Percentiles rank a stretch among this genome's conserved stretches.
Evolutionary conservation across 2,797 vertebrate genomes (phyloP).

Genomic region (Poeciliopsis gracilis): DNA sequence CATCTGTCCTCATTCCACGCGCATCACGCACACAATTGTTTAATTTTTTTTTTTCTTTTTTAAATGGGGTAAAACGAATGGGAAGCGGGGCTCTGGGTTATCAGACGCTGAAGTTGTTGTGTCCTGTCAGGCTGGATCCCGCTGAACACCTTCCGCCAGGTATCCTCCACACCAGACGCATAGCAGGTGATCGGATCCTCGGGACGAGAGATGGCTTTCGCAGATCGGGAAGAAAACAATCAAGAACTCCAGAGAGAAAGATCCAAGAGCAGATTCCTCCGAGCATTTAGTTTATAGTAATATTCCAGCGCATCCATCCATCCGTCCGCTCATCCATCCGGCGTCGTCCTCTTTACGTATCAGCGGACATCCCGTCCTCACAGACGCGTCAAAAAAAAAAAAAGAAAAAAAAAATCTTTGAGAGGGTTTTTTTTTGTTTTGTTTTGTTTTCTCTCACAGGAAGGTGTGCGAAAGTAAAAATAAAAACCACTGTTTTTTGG

Average conservation of each 20-base stretch:
- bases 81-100: conserved; percentile 38
- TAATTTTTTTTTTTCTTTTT: too few relatives aligned
- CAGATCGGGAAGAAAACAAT: background rate
- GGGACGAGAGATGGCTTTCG: conserved; percentile 41
- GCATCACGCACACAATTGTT: conserved; percentile 84
- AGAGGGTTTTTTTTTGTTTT: background rate
- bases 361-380: conserved; percentile 47
- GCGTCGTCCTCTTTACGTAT: conserved; percentile 37
- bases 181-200: conserved; percentile 81
- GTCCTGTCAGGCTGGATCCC: conserved; percentile 84
- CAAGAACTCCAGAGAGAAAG: conserved; percentile 45
- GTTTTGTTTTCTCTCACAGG: background rate
- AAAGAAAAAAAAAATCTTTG: background rate
- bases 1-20: conserved; percentile 94
- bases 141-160: conserved; percentile 86
- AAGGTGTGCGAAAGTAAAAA: background rate
- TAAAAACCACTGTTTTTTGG: background rate
- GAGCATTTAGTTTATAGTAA: conserved; percentile 54
- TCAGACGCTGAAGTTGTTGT: conserved; percentile 87
- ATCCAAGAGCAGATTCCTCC: conserved; percentile 25
- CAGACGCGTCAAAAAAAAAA: background rate
- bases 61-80: background rate
- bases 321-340: conserved; percentile 30
- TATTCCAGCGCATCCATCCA: conserved; percentile 62
- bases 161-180: conserved; percentile 89